These are phyloP conservation scores for Eulemur albifrons DNA, from an alignment of 2,797 vertebrate genomes.

Conservation along the genomic window DNA sequence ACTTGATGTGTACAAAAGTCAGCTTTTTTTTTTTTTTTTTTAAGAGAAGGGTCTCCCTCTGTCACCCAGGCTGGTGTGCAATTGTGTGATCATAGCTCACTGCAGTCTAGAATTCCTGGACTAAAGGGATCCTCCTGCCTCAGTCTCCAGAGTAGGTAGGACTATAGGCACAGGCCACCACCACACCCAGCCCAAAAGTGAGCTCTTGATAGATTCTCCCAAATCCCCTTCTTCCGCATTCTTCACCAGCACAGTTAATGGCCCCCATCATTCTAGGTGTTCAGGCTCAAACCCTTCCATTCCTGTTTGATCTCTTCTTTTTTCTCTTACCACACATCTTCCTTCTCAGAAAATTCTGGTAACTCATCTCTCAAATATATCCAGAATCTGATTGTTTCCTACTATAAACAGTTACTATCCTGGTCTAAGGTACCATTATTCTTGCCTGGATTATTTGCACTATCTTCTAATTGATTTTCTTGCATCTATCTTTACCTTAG, in stretches of 20 bases:
- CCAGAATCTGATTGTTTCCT: background rate
- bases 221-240: background rate
- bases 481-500: background rate
- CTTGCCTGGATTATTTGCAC: background rate
- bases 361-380: background rate
- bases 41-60: too few species aligned
- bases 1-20: background rate
- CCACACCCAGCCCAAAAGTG: background rate
- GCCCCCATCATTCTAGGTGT: background rate
- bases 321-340: background rate
- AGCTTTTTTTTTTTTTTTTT: too few species aligned
- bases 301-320: background rate
- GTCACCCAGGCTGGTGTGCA: too few species aligned
- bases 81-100: too few species aligned
- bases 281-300: background rate
- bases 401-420: background rate
- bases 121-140: too few species aligned
- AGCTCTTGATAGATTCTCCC: background rate
- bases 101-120: too few species aligned
- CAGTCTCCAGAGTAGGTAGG: background rate
- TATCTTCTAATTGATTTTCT: background rate
- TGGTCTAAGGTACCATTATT: background rate
- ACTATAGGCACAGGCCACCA: background rate
- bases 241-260: background rate
- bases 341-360: background rate